Evolutionary conservation across 1,140 invertebrate genomes (phyloP), one percentile per base, ranked within the genome.

Genomic region (Drosophila kurseongensis): DNA sequence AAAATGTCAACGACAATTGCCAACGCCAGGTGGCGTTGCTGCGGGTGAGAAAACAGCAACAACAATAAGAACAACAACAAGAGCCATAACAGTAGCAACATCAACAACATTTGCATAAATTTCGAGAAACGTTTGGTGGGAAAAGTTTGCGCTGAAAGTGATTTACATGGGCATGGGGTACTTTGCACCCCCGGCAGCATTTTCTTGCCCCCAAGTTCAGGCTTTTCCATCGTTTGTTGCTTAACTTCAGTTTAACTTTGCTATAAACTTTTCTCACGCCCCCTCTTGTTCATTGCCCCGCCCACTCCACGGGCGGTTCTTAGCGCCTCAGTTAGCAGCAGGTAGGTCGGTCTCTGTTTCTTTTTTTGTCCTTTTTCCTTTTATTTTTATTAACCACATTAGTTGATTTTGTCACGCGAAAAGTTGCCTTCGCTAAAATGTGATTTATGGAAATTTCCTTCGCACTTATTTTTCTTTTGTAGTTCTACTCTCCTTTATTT

Each of bases 171-270:
- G 56, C 75, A 61, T 42, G 35, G 23, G 27, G 23, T 51, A 73
- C 23, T 45, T 23, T 29, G 40, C 29, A 1, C 44, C 41, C 12
- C 52, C 10, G 41, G 2, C 35, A 35, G 44, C 36, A 14, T 27
- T 35, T 59, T 23, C 68, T 42, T 57, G 55, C 44, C 10, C 5
- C 47, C 44, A 27, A 55, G 16, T 55, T 60, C 44, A 63, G 58
- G 65, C 78, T 80, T 69, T 79, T 57, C 59, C 60, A 71, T 74
- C 67, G 74, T 85, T 80, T 75, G 75, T 76, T 89, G 71, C 80
- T 89, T 89, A 88, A 88, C 67, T 88, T 88, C 84, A 83, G 84
- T 88, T 88, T 88, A 88, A 88, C 84, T 88, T 88, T 88, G 75
- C 68, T 75, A 84, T 88, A 88, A 88, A 88, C 84, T 88, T 88